Conservation (phyloP, 2,888 invertebrate genomes). For the Smittia aterrima region DNA sequence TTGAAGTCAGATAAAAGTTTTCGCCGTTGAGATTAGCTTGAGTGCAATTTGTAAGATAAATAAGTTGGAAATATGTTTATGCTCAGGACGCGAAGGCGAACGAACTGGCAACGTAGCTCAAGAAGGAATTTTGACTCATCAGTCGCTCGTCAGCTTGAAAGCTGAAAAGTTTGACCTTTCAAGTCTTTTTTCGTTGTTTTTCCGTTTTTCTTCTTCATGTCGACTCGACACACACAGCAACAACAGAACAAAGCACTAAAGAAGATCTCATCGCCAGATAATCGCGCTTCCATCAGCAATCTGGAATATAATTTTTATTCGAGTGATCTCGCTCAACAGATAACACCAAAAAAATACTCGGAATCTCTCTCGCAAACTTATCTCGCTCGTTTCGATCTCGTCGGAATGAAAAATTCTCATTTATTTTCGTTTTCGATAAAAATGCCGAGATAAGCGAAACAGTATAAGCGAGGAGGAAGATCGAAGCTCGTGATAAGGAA, state of each 20-base stretch:
- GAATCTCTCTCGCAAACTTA: slow-evolving; percentile 27
- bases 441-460: slow-evolving; percentile 21
- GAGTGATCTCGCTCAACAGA: slow-evolving; percentile 26
- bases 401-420: slow-evolving; percentile 31
- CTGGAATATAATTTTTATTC: not conserved
- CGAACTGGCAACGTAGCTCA: not conserved
- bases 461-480: slow-evolving; percentile 38
- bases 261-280: not conserved
- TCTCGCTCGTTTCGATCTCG: slow-evolving; percentile 28
- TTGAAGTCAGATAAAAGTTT: not conserved
- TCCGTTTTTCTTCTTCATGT: not conserved
- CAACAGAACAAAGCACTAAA: not conserved
- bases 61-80: not conserved
- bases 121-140: not conserved
- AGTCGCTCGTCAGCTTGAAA: not conserved
- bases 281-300: not conserved
- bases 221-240: not conserved
- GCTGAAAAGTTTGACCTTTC: not conserved
- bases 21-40: slow-evolving; percentile 22
- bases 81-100: not conserved
- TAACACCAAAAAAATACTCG: slow-evolving; percentile 33
- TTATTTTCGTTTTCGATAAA: slow-evolving; percentile 38
- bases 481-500: slow-evolving; percentile 30
- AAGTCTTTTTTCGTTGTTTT: not conserved
- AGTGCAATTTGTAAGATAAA: slow-evolving; percentile 26